Conservation (phyloP, 2,113 vertebrate species). For the Rhabdomys dilectus region DNA sequence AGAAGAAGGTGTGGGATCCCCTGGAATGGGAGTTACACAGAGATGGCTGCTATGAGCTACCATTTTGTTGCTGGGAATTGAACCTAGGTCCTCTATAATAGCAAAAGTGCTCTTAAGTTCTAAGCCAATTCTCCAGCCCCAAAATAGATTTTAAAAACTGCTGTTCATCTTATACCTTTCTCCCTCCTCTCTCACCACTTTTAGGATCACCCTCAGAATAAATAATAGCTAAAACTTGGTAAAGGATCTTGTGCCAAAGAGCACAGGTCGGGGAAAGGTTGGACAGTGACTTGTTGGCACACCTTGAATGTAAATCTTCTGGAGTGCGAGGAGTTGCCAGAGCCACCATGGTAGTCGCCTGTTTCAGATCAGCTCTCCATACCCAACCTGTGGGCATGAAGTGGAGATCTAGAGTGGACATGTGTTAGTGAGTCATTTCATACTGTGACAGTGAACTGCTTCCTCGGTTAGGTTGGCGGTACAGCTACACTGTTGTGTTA, state of each 20-base stretch:
- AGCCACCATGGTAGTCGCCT: background rate
- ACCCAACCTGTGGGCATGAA: background rate
- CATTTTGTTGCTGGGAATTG: too few species aligned
- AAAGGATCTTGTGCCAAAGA: background rate
- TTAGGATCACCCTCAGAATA: background rate
- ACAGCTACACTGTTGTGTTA: background rate
- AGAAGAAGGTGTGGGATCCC: background rate
- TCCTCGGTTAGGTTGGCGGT: background rate
- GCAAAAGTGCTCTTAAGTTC: background rate
- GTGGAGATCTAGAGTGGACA: background rate
- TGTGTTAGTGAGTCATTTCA: background rate
- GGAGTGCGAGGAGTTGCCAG: background rate
- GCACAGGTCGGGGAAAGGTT: background rate
- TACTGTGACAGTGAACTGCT: background rate
- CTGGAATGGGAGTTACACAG: background rate
- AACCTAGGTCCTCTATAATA: background rate
- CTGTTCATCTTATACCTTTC: background rate
- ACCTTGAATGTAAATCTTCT: background rate
- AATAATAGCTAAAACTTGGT: background rate
- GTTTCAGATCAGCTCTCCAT: constrained; percentile 1
- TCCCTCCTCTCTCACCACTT: background rate
- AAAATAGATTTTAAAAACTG: background rate
- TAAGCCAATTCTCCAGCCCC: background rate
- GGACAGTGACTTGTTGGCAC: background rate
- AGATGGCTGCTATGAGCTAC: background rate